phyloP scores from a whole-genome alignment of 92 coral and sea anemone genomes.

The Muricea muricata region DNA sequence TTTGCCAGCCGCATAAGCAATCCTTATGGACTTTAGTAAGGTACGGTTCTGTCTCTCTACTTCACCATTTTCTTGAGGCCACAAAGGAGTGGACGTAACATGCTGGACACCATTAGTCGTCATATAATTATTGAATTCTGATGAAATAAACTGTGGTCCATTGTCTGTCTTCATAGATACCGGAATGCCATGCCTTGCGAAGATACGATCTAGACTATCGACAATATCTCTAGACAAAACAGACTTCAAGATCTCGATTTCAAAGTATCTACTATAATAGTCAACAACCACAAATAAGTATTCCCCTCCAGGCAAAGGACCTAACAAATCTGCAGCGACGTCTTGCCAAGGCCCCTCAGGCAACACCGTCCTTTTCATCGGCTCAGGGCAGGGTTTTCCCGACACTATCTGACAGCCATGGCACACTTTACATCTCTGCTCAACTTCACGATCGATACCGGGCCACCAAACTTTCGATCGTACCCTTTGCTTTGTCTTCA shows the following conservation, averaged over 20 bases:
- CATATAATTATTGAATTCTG: constrained; percentile 17
- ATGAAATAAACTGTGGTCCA: constrained; percentile 33
- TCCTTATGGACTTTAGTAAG: constrained; percentile 11
- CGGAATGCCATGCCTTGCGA: constrained; percentile 26
- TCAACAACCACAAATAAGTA: constrained; percentile 7
- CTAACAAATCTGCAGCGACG: constrained; percentile 45
- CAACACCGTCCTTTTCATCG: constrained; percentile 32
- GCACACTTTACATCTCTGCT: constrained; percentile 38
- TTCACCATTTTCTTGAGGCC: constrained; percentile 38
- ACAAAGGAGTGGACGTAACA: constrained; percentile 16
- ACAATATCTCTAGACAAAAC: neutral
- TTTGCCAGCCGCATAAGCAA: constrained; percentile 23
- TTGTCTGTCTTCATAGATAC: constrained; percentile 14
- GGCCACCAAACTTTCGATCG: constrained; percentile 56
- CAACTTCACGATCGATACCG: constrained; percentile 42
- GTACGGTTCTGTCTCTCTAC: constrained; percentile 29
- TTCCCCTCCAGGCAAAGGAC: constrained; percentile 39
- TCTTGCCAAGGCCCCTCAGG: constrained; percentile 46
- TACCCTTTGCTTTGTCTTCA: constrained; percentile 44
- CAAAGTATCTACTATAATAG: constrained; percentile 29
- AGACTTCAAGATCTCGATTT: constrained; percentile 21
- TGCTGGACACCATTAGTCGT: neutral
- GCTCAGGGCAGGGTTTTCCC: constrained; percentile 28
- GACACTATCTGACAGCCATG: constrained; percentile 58
- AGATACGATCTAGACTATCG: constrained; percentile 20